These are phyloP conservation scores for Pocillopora meandrina DNA, from an alignment of 92 coral and sea anemone genomes.

Conservation along the genomic window DNA sequence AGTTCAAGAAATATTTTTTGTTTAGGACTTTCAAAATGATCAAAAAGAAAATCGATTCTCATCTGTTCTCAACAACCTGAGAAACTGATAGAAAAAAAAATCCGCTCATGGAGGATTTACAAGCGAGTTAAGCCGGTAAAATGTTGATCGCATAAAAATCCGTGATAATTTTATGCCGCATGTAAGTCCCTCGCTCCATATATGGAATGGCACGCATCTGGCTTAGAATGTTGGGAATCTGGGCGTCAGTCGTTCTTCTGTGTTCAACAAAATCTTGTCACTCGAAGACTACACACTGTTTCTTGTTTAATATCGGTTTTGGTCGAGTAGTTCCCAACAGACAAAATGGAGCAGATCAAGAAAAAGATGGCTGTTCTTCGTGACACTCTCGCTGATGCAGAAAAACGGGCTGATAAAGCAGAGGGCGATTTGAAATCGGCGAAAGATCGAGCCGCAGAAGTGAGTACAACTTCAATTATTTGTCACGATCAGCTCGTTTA, in stretches of 20 bases:
- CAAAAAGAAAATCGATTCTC: too few species aligned
- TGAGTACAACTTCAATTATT: constrained; percentile 33
- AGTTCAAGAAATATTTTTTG: too few species aligned
- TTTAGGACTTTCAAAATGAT: too few species aligned
- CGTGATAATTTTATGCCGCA: constrained; percentile 35
- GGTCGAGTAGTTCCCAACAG: constrained; percentile 51
- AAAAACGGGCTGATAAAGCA: constrained; percentile 75
- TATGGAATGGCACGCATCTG: constrained; percentile 86
- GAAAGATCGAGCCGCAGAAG: constrained; percentile 73
- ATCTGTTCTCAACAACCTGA: too few species aligned
- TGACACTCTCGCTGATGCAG: constrained; percentile 82
- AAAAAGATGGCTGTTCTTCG: constrained; percentile 95
- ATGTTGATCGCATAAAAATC: not conserved
- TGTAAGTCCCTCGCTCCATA: constrained; percentile 49
- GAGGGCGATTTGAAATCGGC: constrained; percentile 80
- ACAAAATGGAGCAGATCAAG: constrained; percentile 98
- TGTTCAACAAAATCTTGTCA: constrained; percentile 9
- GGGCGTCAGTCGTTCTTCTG: constrained; percentile 38
- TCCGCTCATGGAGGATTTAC: too few species aligned
- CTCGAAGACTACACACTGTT: constrained; percentile 40
- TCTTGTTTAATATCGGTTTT: constrained; percentile 51
- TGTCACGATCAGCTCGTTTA: not conserved
- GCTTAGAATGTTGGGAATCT: constrained; percentile 43
- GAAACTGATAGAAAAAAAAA: too few species aligned
- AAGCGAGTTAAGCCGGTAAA: not conserved